phyloP scores from a whole-genome alignment of 92 coral and sea anemone genomes.

The Phenganax subtilis region DNA sequence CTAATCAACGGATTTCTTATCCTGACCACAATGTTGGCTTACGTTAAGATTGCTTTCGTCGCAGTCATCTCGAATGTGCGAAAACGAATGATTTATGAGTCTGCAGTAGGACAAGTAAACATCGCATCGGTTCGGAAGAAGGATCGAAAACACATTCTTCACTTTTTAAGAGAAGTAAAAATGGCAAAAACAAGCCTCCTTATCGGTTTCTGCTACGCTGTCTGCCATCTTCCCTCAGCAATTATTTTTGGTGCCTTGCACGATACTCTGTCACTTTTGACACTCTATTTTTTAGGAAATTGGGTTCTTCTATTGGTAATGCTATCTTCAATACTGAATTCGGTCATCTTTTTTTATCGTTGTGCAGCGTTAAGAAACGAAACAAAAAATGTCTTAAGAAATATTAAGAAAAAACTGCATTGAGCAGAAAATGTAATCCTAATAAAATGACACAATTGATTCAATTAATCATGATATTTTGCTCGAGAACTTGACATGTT shows the following conservation, averaged over 20 bases:
- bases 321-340: constrained; percentile 5
- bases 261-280: background rate
- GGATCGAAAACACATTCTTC: background rate
- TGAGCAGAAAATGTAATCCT: too few species aligned
- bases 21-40: background rate
- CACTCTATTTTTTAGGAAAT: too few species aligned
- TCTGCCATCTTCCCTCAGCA: background rate
- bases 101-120: too few species aligned
- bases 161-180: constrained; percentile 10
- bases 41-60: background rate
- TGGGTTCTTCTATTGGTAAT: background rate
- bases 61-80: background rate
- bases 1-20: background rate
- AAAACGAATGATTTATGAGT: too few species aligned
- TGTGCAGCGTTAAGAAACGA: background rate
- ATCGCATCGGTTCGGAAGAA: background rate
- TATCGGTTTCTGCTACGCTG: background rate
- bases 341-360: constrained; percentile 17
- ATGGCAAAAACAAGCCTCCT: constrained; percentile 14
- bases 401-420: background rate
- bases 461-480: too few species aligned
- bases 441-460: too few species aligned
- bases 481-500: too few species aligned
- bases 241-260: background rate
- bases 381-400: background rate